Evolutionary conservation across 2,113 vertebrate species (phyloP), one percentile per base, ranked within the genome.

Genomic region (Garra rufa): DNA sequence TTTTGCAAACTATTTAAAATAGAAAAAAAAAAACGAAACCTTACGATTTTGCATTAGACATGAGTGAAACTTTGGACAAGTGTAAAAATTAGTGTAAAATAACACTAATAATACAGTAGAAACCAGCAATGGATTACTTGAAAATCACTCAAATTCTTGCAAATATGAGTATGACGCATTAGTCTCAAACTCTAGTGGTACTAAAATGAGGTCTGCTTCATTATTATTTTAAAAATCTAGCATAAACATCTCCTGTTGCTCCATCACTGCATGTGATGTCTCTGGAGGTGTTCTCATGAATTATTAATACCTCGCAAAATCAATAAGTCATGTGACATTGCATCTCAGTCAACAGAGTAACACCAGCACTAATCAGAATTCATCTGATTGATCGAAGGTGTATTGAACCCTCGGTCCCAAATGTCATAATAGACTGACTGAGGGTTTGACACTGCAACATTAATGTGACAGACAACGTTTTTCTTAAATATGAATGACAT

Each of bases 251-350:
- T 59, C 75, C 52, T 59, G 75, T 57, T 77, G 75, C 30, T 77
- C 74, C 48, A 77, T 77, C 30, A 4, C 50, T 6, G 19, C 34
- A 14, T 76, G 48, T 21, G 26, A 55, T 41, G 28, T 79, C 52
- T 44, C 55, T 63, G 14, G 52, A 63, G 21, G 57, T 63, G 57
- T 8, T 26, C 24, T 61, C 28, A 61, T 74, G 43, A 79, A 79
- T 79, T 63, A 79, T 79, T 63, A 63, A 79, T 63, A 19, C 57
- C 2, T 28, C 9, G 4, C 7, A 11, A 63, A 21, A 93, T 92
- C 86, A 91, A 94, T 93, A 93, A 94, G 30, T 93, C 88, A 93
- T 90, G 87, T 81, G 83, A 85, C 48, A 85, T 57, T 82, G 10
- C 43, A 44, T 80, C 43, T 46, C 82, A 74, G 74, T 83, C 77